Evolutionary conservation across 2,888 invertebrate genomes (phyloP).

Genomic region (Bellardia bayeri): DNA sequence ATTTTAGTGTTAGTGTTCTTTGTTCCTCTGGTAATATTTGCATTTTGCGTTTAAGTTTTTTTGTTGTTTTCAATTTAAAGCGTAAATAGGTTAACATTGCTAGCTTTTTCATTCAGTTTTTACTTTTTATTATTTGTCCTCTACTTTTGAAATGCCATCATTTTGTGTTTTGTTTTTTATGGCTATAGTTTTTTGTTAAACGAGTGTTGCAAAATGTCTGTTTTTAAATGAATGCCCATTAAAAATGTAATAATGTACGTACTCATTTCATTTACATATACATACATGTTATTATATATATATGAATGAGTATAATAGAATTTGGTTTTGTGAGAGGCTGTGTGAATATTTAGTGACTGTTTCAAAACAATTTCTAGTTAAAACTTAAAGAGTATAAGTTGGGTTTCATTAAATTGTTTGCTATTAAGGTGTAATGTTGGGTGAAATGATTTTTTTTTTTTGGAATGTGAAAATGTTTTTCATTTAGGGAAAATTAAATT

Average conservation of each 20-base stretch:
- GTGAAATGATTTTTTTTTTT: not conserved
- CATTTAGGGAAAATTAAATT: not conserved
- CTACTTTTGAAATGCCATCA: slow-evolving; percentile 10
- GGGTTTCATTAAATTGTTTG: slow-evolving; percentile 16
- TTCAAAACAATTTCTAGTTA: slow-evolving; percentile 5
- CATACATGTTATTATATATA: not conserved
- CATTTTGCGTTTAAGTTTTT: not conserved
- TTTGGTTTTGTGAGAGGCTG: not conserved
- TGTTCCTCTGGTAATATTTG: slow-evolving; percentile 10
- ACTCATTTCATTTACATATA: slow-evolving; percentile 9
- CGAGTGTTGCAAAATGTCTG: slow-evolving; percentile 46
- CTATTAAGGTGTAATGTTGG: slow-evolving; percentile 47
- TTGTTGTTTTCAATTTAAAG: slow-evolving; percentile 15
- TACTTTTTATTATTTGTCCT: slow-evolving; percentile 16
- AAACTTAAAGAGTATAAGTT: slow-evolving; percentile 17
- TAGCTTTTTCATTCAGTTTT: slow-evolving; percentile 30
- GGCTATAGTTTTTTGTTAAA: not conserved
- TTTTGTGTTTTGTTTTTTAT: slow-evolving; percentile 6
- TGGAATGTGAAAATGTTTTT: not conserved
- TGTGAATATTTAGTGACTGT: slow-evolving; percentile 26
- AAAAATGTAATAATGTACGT: slow-evolving; percentile 40
- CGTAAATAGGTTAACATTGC: slow-evolving; percentile 62
- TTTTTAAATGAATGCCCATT: slow-evolving; percentile 69
- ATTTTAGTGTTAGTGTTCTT: slow-evolving; percentile 54
- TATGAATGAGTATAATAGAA: slow-evolving; percentile 28